These are phyloP conservation scores for Tragulus kanchil DNA, from an alignment of 2,113 vertebrate genomes.

Conservation along the genomic window DNA sequence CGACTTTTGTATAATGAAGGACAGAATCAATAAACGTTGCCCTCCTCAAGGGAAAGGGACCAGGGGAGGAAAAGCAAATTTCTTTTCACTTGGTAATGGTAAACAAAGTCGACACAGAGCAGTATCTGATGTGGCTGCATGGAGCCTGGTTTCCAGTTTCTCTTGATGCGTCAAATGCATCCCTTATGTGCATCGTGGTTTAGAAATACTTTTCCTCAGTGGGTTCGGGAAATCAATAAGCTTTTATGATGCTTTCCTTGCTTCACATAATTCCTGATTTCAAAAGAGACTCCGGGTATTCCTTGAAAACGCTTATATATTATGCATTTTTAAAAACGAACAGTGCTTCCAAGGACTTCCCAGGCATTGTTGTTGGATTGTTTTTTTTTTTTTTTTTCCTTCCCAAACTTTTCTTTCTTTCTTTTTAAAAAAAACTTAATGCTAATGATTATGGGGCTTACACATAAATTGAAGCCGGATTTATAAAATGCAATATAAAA, in stretches of 20 bases:
- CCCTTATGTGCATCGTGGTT: conserved; percentile 68
- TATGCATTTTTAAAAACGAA: conserved; percentile 65
- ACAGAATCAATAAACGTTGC: conserved; percentile 65
- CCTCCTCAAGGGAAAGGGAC: conserved; percentile 57
- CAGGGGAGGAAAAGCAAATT: conserved; percentile 75
- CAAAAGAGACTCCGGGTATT: conserved; percentile 70
- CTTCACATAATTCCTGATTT: conserved; percentile 79
- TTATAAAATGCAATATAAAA: conserved; percentile 80
- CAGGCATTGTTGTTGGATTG: conserved; percentile 32
- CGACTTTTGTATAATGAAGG: conserved; percentile 33
- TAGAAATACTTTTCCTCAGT: conserved; percentile 71
- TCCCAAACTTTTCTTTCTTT: not conserved
- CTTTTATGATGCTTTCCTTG: conserved; percentile 79
- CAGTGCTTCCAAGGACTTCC: conserved; percentile 54
- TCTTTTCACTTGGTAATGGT: conserved; percentile 70
- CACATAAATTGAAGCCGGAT: conserved; percentile 78
- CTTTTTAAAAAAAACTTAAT: conserved; percentile 1
- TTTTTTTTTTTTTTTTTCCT: not conserved
- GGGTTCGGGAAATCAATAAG: conserved; percentile 73
- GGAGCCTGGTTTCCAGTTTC: conserved; percentile 71
- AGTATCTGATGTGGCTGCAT: conserved; percentile 72
- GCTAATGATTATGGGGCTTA: conserved; percentile 71
- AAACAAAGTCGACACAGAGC: conserved; percentile 55
- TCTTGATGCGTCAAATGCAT: conserved; percentile 82
- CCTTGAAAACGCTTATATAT: conserved; percentile 76